These are phyloP conservation scores for Chrysemys picta DNA, from an alignment of 2,113 vertebrate species.

Conservation along the genomic window DNA sequence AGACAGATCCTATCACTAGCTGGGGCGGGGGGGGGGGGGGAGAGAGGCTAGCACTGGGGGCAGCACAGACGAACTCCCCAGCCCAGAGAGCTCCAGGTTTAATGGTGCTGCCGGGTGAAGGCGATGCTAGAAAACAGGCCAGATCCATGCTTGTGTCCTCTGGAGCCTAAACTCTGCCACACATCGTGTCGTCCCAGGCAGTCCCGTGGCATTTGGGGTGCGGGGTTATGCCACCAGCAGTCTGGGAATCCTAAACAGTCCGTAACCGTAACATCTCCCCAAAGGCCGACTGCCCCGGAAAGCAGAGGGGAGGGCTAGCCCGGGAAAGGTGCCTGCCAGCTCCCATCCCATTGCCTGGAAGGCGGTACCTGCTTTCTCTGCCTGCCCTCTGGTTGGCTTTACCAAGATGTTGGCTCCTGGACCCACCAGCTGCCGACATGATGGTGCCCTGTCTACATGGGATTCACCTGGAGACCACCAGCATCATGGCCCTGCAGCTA, in stretches of 20 bases:
- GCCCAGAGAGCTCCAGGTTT: neutral
- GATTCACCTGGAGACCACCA: neutral
- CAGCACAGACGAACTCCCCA: neutral
- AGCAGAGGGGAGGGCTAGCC: neutral
- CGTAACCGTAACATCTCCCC: neutral
- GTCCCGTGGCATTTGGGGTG: neutral
- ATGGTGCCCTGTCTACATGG: neutral
- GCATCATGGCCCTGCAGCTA: neutral
- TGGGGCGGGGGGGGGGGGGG: neutral
- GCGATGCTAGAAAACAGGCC: neutral
- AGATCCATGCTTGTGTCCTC: neutral
- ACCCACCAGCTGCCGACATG: too few relatives aligned
- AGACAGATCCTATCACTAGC: neutral
- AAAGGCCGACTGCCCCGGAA: neutral
- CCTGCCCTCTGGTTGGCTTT: neutral
- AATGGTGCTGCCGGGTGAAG: neutral
- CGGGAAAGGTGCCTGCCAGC: neutral
- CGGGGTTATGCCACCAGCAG: neutral
- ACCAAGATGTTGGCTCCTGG: neutral
- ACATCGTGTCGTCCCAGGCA: neutral
- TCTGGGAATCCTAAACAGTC: neutral
- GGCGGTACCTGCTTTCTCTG: neutral
- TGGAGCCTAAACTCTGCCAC: neutral
- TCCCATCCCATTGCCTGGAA: neutral
- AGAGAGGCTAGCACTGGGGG: neutral